Evolutionary conservation across 2,113 vertebrate genomes (phyloP).

Genomic region (Seriola quinqueradiata): DNA sequence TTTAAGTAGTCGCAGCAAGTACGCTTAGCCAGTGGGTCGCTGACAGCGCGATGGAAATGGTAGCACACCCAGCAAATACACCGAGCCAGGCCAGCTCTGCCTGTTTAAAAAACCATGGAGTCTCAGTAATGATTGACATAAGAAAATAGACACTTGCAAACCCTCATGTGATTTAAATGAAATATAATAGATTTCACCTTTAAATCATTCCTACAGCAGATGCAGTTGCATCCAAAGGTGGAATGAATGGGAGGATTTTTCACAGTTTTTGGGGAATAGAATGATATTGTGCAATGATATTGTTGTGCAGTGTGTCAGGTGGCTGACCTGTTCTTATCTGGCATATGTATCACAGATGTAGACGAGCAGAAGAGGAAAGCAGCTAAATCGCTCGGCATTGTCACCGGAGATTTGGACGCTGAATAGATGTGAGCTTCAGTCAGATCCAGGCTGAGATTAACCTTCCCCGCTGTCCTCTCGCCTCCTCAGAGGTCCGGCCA

Average conservation of each 20-base stretch:
- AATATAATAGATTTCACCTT: neutral
- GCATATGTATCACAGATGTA: constrained; percentile 27
- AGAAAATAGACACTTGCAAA: neutral
- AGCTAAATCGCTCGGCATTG: constrained; percentile 15
- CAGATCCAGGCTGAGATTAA: constrained; percentile 61
- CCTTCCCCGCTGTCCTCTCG: constrained; percentile 58
- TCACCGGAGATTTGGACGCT: constrained; percentile 58
- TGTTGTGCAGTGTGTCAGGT: neutral
- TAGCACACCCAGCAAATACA: neutral
- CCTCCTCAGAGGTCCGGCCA: constrained; percentile 38
- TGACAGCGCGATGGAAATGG: neutral
- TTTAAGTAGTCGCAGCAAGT: neutral
- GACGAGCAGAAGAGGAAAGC: constrained; percentile 30
- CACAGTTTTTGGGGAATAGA: neutral
- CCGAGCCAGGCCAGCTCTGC: neutral
- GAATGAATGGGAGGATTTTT: neutral
- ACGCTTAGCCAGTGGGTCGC: neutral
- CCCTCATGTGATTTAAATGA: too few relatives aligned
- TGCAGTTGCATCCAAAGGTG: neutral
- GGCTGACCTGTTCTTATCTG: neutral
- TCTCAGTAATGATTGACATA: neutral
- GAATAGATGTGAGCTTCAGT: constrained; percentile 56
- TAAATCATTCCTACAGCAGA: neutral
- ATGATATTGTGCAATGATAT: neutral
- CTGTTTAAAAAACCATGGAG: neutral